Evolutionary conservation across 2,888 invertebrate genomes (phyloP), one percentile per base, ranked within the genome.

Genomic region (Nomada ruficornis): DNA sequence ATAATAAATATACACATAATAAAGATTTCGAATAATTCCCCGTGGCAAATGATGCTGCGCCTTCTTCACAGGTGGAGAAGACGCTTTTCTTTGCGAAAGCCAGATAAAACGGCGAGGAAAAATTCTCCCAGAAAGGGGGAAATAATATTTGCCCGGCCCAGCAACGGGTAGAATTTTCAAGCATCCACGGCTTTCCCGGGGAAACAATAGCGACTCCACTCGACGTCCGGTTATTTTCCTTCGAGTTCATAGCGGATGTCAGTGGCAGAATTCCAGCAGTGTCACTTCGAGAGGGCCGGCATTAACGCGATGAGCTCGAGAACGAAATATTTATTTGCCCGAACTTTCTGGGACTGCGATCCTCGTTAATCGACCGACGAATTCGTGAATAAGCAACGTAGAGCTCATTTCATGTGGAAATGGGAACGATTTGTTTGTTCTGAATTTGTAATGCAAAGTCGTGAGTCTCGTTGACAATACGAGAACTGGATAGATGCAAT

Each of bases 171-270:
- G 81, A 62, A 78, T 74, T 78, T 80, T 82, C 80, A 68, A 72
- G 77, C 59, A 52, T 68, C n/a, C 23, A 52, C 64, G 55, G 23
- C 42, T 44, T 60, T 52, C 75, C 50, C 36, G 73, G 69, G 75
- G 85, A 86, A 86, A 71, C 83, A 85, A 86, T 83, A 75, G 79
- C 74, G 42, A 75, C 77, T 81, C 77, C 80, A 85, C 84, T 85
- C 74, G 59, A 84, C 72, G 85, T 85, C 81, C 74, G 70, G 77
- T 82, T 85, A 80, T 84, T 82, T 85, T 85, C 84, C 81, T 82
- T 77, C 71, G 72, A 68, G 72, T 67, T 79, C 55, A 26, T 68
- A 57, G 55, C 74, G 72, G 68, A 73, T 65, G 84, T 81, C 83
- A 70, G 76, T 79, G 54, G 72, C 80, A 82, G 80, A 71, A 62